phyloP scores from a whole-genome alignment of 2,888 invertebrate species.

The Emesis castigata region DNA sequence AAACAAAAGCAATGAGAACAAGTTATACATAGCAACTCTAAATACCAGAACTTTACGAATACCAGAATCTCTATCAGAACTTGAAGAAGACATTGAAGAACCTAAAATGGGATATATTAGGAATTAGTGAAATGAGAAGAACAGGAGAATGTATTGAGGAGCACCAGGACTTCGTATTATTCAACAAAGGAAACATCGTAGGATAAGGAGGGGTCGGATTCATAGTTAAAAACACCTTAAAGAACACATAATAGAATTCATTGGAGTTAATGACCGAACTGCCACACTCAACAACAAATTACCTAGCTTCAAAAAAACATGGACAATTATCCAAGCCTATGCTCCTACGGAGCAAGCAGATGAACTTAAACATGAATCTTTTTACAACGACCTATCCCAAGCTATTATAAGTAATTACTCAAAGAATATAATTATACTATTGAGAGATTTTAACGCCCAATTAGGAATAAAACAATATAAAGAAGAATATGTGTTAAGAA shows the following conservation, averaged over 20 bases:
- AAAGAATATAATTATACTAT: no score
- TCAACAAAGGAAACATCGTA: conserved; percentile 24
- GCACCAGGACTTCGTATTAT: conserved; percentile 16
- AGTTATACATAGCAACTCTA: no score
- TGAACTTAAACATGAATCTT: conserved; percentile 6
- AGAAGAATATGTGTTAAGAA: no score
- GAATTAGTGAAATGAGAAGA: conserved; percentile 30
- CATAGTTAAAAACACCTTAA: conserved; percentile 33
- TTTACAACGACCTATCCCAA: conserved; percentile 5
- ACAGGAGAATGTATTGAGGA: conserved; percentile 28
- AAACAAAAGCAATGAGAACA: no score
- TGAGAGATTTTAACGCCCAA: no score
- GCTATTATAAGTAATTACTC: not conserved
- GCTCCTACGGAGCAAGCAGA: conserved; percentile 14
- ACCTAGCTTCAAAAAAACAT: conserved; percentile 27
- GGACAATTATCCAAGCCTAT: conserved; percentile 50
- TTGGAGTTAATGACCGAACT: conserved; percentile 53
- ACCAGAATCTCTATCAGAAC: conserved; percentile 35
- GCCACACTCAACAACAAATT: conserved; percentile 43
- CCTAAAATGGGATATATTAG: conserved; percentile 32
- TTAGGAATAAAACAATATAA: no score
- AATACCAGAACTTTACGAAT: conserved; percentile 37
- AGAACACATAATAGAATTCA: conserved; percentile 48
- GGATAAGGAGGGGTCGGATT: conserved; percentile 30
- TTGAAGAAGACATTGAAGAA: conserved; percentile 40